Evolutionary conservation across 37 sponge, comb jelly and placozoan species (phyloP).

Genomic region (Crambe crambe): DNA sequence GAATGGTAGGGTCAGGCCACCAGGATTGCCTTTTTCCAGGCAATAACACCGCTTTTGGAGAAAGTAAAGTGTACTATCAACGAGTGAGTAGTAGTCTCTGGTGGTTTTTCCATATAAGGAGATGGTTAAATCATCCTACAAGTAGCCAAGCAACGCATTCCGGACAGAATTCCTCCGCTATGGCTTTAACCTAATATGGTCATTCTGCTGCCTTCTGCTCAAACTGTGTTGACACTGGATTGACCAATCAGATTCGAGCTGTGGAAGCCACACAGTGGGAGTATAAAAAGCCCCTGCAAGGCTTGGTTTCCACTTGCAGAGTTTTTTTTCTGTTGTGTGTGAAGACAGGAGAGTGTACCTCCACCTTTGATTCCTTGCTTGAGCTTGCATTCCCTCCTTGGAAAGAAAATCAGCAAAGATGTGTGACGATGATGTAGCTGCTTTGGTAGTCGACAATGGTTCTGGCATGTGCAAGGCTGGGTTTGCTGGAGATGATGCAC

Average conservation of each 20-base stretch:
- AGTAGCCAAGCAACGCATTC: background rate
- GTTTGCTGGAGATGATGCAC: constrained; percentile 98
- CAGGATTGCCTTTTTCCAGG: too few relatives aligned
- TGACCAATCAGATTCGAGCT: constrained; percentile 46
- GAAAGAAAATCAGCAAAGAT: constrained; percentile 9
- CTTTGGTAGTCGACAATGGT: constrained; percentile 98
- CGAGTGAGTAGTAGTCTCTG: too few relatives aligned
- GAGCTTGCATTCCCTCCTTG: background rate
- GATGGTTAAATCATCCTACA: background rate
- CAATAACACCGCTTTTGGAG: too few relatives aligned
- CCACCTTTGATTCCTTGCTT: background rate
- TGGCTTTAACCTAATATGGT: constrained; percentile 11
- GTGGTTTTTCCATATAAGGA: background rate
- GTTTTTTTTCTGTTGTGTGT: background rate
- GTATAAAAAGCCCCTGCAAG: constrained; percentile 10
- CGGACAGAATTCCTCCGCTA: background rate
- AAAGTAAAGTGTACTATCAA: too few relatives aligned
- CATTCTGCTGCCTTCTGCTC: background rate
- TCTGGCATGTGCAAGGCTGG: constrained; percentile 99
- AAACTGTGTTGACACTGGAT: constrained; percentile 22
- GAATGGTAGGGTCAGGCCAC: too few relatives aligned
- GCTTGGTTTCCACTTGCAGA: background rate
- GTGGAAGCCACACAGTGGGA: background rate
- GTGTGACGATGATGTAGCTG: constrained; percentile 89
- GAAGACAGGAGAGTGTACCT: too few relatives aligned